These are phyloP conservation scores for Cephus runcator DNA, from an alignment of 2,888 invertebrate species.

Conservation along the genomic window DNA sequence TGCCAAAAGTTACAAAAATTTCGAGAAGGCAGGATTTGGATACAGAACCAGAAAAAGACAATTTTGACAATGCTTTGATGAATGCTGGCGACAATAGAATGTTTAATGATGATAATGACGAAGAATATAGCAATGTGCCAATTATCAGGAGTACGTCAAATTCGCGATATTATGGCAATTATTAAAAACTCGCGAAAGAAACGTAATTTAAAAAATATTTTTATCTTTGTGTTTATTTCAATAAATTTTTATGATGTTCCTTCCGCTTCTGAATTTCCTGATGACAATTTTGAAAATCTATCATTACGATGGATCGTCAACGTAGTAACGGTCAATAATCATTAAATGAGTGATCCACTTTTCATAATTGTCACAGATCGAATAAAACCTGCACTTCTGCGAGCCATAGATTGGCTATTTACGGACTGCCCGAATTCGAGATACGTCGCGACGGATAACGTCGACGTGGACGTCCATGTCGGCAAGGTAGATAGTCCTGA, in stretches of 20 bases:
- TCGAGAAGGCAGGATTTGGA: neutral
- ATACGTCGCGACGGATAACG: constrained; percentile 13
- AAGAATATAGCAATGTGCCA: neutral
- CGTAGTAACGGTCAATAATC: neutral
- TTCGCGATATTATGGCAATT: neutral
- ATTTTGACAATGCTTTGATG: neutral
- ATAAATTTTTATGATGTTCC: neutral
- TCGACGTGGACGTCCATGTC: constrained; percentile 20
- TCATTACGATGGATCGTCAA: neutral
- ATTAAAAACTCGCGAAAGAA: neutral
- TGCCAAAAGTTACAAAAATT: neutral
- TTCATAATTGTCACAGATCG: constrained; percentile 32
- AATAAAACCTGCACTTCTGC: constrained; percentile 37
- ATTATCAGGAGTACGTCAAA: constrained; percentile 1
- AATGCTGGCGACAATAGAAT: neutral
- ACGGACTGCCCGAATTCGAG: constrained; percentile 40
- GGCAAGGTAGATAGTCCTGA: constrained; percentile 36
- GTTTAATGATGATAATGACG: neutral
- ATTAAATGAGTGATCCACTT: neutral
- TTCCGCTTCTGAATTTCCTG: neutral
- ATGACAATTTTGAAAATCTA: neutral
- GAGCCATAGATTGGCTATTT: constrained; percentile 46
- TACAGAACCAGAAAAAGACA: neutral
- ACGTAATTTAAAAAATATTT: neutral
- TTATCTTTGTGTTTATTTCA: neutral